phyloP scores from a whole-genome alignment of 2,113 vertebrate genomes.

The Globicephala melas region DNA sequence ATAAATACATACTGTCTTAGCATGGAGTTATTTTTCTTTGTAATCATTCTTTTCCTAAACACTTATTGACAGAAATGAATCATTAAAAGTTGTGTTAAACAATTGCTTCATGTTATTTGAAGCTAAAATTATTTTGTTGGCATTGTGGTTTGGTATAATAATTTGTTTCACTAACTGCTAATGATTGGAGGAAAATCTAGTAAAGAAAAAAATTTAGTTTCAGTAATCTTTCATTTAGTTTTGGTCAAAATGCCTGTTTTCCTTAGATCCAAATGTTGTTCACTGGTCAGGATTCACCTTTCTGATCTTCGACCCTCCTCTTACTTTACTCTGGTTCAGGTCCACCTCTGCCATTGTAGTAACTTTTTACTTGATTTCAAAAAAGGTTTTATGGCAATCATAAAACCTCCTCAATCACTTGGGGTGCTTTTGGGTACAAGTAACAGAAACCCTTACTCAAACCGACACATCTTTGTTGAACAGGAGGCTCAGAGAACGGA shows the following conservation, averaged over 20 bases:
- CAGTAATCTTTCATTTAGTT: neutral
- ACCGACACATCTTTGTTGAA: neutral
- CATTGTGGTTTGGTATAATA: neutral
- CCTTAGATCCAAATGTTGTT: neutral
- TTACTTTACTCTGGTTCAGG: neutral
- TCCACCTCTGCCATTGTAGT: neutral
- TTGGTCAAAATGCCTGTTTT: neutral
- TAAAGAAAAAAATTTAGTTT: neutral
- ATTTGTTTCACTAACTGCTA: neutral
- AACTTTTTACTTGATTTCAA: neutral
- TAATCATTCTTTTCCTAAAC: neutral
- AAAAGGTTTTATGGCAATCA: neutral
- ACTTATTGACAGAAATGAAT: neutral
- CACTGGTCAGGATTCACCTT: neutral
- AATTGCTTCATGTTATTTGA: neutral
- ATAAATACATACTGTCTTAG: neutral
- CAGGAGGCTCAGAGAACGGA: neutral
- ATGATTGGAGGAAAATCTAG: neutral
- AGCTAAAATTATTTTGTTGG: constrained; percentile 23
- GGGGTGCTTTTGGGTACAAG: neutral
- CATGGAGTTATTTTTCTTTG: neutral
- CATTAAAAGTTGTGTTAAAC: neutral
- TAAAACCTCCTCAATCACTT: neutral
- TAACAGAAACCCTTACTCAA: neutral
- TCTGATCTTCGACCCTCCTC: neutral